These are phyloP conservation scores for Ciona savignyi DNA, from an alignment of 23 tunicate species.

Conservation along the genomic window DNA sequence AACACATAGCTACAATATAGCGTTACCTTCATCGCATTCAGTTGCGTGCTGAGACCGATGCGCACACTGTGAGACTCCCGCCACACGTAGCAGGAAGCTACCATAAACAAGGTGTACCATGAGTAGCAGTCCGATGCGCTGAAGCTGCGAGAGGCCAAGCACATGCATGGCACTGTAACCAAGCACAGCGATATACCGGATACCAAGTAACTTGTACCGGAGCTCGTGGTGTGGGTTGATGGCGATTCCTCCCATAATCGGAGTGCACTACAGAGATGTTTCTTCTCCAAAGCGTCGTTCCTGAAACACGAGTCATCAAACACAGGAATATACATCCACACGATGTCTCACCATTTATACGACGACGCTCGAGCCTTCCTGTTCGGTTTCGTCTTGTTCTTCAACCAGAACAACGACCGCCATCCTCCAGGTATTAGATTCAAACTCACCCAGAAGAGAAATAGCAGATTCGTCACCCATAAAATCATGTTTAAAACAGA, in stretches of 20 bases:
- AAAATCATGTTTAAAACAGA: not conserved
- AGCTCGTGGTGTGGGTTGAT: not conserved
- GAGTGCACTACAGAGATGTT: conserved; percentile 2
- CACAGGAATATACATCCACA: no score
- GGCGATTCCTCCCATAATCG: conserved; percentile 6
- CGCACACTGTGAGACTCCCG: not conserved
- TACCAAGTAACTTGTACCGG: not conserved
- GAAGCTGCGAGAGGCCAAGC: conserved; percentile 20
- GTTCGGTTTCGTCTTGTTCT: not conserved
- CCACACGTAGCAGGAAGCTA: conserved; percentile 19
- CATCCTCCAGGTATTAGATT: not conserved
- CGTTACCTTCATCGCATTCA: not conserved
- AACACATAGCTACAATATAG: no score
- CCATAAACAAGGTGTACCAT: conserved; percentile 35
- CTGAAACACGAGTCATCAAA: no score
- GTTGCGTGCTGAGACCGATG: not conserved
- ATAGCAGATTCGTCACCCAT: not conserved
- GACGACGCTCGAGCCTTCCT: not conserved
- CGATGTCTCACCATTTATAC: not conserved
- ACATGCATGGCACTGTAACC: conserved; percentile 6
- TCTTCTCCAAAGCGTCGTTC: conserved; percentile 4
- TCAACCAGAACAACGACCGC: not conserved
- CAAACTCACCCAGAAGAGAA: not conserved
- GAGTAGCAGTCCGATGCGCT: conserved; percentile 38
- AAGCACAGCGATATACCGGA: not conserved